Percentiles rank a stretch among this genome's conserved stretches.
These are phyloP conservation scores for Elysia crispata DNA, from an alignment of 2,888 invertebrate genomes.

Conservation along the genomic window DNA sequence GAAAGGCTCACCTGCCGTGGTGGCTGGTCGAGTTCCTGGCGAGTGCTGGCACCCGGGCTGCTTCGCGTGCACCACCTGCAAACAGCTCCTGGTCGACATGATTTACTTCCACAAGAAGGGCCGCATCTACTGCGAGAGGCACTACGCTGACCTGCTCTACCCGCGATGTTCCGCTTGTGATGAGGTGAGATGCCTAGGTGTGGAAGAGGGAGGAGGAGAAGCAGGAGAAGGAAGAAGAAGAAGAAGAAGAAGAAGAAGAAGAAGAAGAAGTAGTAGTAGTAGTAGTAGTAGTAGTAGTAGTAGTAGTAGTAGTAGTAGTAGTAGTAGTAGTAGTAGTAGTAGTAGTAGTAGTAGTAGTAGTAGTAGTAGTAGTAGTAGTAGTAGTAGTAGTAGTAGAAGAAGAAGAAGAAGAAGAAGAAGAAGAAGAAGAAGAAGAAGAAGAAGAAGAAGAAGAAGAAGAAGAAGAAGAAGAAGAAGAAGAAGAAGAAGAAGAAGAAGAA, in stretches of 20 bases:
- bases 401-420: slow-evolving; percentile 18
- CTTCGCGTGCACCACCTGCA: slow-evolving; percentile 81
- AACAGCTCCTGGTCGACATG: slow-evolving; percentile 96
- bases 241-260: no score
- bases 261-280: no score
- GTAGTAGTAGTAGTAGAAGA: slow-evolving; percentile 15
- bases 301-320: no score
- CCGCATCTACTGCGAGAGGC: slow-evolving; percentile 94
- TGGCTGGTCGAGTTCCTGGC: slow-evolving; percentile 58
- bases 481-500: slow-evolving; percentile 14
- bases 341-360: neutral
- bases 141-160: slow-evolving; percentile 97
- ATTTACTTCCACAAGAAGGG: slow-evolving; percentile 95
- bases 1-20: slow-evolving; percentile 61
- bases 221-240: no score
- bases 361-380: slow-evolving; percentile 25
- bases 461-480: slow-evolving; percentile 23
- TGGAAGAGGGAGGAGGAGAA: no score
- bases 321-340: neutral
- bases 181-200: no score
- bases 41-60: slow-evolving; percentile 70
- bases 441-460: neutral
- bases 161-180: slow-evolving; percentile 98
- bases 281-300: no score
- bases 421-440: neutral